These are phyloP conservation scores for Tiliacea citrago DNA, from an alignment of 2,888 invertebrate genomes.

Conservation along the genomic window DNA sequence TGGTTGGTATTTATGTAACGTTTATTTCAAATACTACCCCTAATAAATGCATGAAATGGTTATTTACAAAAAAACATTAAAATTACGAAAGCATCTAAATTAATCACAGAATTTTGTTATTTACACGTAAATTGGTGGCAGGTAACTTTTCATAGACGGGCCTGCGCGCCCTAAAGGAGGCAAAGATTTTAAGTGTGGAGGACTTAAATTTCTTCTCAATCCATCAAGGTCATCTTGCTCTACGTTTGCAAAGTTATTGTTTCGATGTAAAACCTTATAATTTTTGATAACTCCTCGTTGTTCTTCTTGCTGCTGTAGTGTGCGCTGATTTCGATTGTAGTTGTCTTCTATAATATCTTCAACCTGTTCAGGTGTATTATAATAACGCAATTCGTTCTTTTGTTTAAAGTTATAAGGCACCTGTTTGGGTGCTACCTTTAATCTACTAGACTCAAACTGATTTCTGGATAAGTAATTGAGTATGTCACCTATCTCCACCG, in stretches of 20 bases:
- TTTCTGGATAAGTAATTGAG: constrained; percentile 84
- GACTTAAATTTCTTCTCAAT: constrained; percentile 74
- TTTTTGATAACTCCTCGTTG: constrained; percentile 84
- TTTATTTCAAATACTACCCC: constrained; percentile 60
- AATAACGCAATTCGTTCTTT: constrained; percentile 72
- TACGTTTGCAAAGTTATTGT: constrained; percentile 74
- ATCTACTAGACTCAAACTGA: constrained; percentile 83
- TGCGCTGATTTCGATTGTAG: constrained; percentile 69
- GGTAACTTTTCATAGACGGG: constrained; percentile 84
- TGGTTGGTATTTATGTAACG: constrained; percentile 1
- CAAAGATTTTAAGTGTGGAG: constrained; percentile 77
- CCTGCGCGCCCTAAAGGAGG: constrained; percentile 87
- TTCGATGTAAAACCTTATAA: constrained; percentile 86
- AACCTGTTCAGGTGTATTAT: constrained; percentile 67
- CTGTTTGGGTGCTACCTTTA: constrained; percentile 76
- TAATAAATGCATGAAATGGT: constrained; percentile 84
- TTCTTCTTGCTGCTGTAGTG: constrained; percentile 78
- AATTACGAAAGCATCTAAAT: constrained; percentile 56
- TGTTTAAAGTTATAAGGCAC: constrained; percentile 69
- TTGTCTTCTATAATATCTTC: constrained; percentile 59
- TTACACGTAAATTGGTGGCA: constrained; percentile 84
- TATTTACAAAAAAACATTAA: constrained; percentile 79
- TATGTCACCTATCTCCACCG: constrained; percentile 80
- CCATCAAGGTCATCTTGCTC: constrained; percentile 72
- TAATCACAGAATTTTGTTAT: constrained; percentile 78